A percentile compares a stretch with the other conserved stretches of the same genome.
Conservation (phyloP, 2,113 vertebrate species). For the Cynocephalus volans region DNA sequence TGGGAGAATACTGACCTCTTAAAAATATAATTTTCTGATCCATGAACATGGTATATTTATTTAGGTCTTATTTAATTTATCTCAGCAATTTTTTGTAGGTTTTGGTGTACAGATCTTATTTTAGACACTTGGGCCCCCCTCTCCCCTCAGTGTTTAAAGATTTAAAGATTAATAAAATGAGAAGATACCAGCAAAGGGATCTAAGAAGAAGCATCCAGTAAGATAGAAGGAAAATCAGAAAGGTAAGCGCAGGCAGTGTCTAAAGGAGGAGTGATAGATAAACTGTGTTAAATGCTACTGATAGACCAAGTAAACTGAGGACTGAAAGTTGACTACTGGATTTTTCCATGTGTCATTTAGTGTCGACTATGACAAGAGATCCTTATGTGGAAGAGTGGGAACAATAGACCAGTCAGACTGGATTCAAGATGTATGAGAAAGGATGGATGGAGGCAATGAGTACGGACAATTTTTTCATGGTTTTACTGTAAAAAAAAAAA, state of each 20-base stretch:
- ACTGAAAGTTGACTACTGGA: not conserved
- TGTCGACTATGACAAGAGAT: not conserved
- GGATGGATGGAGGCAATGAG: not conserved
- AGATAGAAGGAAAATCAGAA: not conserved
- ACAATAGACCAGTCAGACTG: not conserved
- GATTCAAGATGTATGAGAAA: not conserved
- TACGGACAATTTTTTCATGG: not conserved
- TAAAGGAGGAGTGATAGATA: not conserved
- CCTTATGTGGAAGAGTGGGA: too few relatives aligned
- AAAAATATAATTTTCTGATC: not conserved
- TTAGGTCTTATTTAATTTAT: not conserved
- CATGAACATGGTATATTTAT: not conserved
- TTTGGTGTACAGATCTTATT: not conserved
- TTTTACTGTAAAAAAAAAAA: not conserved
- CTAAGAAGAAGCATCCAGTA: not conserved
- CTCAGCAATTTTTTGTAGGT: not conserved
- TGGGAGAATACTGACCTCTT: not conserved
- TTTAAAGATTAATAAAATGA: not conserved
- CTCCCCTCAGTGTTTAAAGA: not conserved
- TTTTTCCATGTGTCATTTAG: not conserved
- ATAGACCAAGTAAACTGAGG: not conserved
- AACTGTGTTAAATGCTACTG: not conserved
- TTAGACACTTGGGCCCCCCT: not conserved
- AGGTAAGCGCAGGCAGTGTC: not conserved
- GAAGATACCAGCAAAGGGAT: not conserved